Percentiles rank a stretch among this genome's conserved stretches.
phyloP scores from a whole-genome alignment of 2,797 vertebrate genomes.

The Chelidonichthys spinosus region DNA sequence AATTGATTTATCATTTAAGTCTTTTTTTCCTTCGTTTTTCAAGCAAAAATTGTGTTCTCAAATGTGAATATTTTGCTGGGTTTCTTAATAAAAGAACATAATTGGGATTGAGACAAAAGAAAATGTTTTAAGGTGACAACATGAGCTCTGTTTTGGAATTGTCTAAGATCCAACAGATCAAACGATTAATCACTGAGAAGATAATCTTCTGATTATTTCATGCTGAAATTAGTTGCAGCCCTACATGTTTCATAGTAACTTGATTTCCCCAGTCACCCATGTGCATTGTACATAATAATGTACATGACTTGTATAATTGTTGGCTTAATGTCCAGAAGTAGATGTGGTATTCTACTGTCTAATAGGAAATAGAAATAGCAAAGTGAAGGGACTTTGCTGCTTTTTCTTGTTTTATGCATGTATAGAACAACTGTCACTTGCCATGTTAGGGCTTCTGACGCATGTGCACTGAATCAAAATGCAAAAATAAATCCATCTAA shows the following conservation, averaged over 20 bases:
- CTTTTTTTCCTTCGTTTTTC: background rate
- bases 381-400: background rate
- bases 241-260: background rate
- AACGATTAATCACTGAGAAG: background rate
- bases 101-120: too few relatives aligned
- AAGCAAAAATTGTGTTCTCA: background rate
- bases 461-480: background rate
- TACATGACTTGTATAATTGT: background rate
- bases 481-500: slow-evolving; percentile 1
- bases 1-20: background rate
- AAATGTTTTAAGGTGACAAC: too few relatives aligned
- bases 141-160: background rate
- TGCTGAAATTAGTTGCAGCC: background rate
- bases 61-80: background rate
- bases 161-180: background rate
- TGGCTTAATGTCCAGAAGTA: background rate
- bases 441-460: background rate
- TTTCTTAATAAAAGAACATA: background rate
- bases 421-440: background rate
- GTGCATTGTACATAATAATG: background rate
- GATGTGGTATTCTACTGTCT: background rate
- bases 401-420: background rate
- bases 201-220: background rate
- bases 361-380: background rate
- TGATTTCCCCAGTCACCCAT: background rate